Evolutionary conservation across 2,113 vertebrate genomes (phyloP), one percentile per base, ranked within the genome.

Genomic region (Geococcyx californianus): DNA sequence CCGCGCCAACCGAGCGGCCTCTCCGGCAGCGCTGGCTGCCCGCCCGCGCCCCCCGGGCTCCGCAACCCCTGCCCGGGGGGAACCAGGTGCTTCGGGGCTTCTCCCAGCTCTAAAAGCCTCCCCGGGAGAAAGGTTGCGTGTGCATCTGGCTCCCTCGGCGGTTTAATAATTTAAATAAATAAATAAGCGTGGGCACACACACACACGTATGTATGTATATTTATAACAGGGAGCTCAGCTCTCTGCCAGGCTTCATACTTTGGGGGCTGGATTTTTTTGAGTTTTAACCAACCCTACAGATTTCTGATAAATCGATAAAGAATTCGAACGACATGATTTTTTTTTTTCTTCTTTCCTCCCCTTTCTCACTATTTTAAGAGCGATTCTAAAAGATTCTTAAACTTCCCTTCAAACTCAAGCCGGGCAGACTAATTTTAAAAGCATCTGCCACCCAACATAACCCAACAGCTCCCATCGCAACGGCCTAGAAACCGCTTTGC

Each of bases 81-180:
- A 96, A 18, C 96, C 94, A 96, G 94, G 94, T 96, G 95, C 75
- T 93, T 73, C 68, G 3, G 90, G 89, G 60, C 69, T 87, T 87
- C 80, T 81, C 84, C 81, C 85, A 23, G 74, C 85, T 21, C 14
- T 69, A 24, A 76, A 75, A 83, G 79, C 24, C 72, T 76, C 51
- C 68, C 73, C 58, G 44, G 63, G 85, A 91, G 78, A 83, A 78
- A 68, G 62, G 70, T 89, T 77, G 76, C 36, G 23, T 67, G 76
- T 86, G 91, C 76, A 56, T 90, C 96, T 95, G 93, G 3, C 93
- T 94, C 88, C 90, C 88, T 77, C 14, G 81, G 77, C 81, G 75
- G 62, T 59, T 94, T 95, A 90, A 74, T 92, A 84, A 96, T 94
- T 96, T 95, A 89, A 95, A 96, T 95, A 94, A 89, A 95, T 93